Evolutionary conservation across 1,140 invertebrate genomes (phyloP).

Genomic region (Pachyrhynchus sulphureomaculatus): DNA sequence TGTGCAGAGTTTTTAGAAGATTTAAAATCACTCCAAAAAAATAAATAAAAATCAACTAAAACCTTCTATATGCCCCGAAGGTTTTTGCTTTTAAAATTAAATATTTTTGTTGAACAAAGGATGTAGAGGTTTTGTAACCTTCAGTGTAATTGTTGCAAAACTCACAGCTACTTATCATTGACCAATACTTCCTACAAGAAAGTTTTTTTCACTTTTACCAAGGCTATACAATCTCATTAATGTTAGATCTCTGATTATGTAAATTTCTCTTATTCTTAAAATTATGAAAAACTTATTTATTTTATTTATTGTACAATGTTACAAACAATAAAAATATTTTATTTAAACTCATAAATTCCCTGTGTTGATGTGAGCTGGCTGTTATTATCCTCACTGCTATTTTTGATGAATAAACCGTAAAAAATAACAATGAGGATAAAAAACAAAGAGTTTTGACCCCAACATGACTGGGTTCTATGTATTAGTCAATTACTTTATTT

Average conservation of each 20-base stretch:
- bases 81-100: neutral
- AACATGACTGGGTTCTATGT: no score
- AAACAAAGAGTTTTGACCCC: no score
- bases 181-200: constrained; percentile 22
- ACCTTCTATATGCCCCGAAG: neutral
- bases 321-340: no score
- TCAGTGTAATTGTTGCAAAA: constrained; percentile 14
- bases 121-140: constrained; percentile 20
- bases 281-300: no score
- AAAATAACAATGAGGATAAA: no score
- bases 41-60: neutral
- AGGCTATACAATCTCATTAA: neutral
- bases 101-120: neutral
- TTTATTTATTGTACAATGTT: no score
- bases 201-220: constrained; percentile 13
- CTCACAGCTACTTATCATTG: constrained; percentile 16
- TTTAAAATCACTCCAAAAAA: neutral
- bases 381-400: no score
- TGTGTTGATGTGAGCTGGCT: no score
- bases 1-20: neutral
- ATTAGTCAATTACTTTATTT: no score
- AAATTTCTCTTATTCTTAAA: neutral
- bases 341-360: no score
- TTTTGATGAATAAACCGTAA: no score
- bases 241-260: neutral